Evolutionary conservation across 2,888 invertebrate species (phyloP).

Genomic region (Leucophenga maculata): DNA sequence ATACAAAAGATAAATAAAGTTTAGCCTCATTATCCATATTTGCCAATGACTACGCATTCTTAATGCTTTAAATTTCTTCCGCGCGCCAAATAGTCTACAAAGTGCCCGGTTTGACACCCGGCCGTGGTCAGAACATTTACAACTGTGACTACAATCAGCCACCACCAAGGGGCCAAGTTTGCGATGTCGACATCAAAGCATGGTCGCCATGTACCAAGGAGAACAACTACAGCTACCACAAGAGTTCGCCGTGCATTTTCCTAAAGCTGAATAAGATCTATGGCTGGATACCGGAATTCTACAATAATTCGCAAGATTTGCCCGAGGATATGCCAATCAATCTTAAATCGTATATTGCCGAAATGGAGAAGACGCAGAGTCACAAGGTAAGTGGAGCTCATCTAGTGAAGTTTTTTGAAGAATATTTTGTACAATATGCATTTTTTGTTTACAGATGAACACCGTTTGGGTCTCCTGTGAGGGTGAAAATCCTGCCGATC

Average conservation of each 20-base stretch:
- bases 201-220: constrained; percentile 88
- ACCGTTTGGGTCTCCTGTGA: constrained; percentile 94
- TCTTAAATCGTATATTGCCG: constrained; percentile 80
- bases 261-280: constrained; percentile 96
- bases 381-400: constrained; percentile 60
- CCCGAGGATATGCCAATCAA: constrained; percentile 83
- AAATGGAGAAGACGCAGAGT: constrained; percentile 71
- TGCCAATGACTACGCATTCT: no score
- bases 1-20: no score
- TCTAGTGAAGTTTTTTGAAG: background rate
- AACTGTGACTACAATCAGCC: constrained; percentile 83
- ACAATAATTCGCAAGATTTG: constrained; percentile 80
- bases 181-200: constrained; percentile 87
- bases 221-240: constrained; percentile 90
- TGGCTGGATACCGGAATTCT: constrained; percentile 89
- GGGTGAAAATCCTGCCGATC: constrained; percentile 93
- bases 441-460: constrained; percentile 75
- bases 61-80: no score
- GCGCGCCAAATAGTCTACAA: constrained; percentile 77
- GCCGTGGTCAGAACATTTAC: constrained; percentile 82
- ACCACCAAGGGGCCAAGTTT: constrained; percentile 84
- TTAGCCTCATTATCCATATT: no score
- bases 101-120: constrained; percentile 80
- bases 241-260: constrained; percentile 94
- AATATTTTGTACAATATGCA: background rate